Base-by-base conservation (phyloP, 2,113 vertebrate genomes). In the Nothobranchius kuhntae region DNA sequence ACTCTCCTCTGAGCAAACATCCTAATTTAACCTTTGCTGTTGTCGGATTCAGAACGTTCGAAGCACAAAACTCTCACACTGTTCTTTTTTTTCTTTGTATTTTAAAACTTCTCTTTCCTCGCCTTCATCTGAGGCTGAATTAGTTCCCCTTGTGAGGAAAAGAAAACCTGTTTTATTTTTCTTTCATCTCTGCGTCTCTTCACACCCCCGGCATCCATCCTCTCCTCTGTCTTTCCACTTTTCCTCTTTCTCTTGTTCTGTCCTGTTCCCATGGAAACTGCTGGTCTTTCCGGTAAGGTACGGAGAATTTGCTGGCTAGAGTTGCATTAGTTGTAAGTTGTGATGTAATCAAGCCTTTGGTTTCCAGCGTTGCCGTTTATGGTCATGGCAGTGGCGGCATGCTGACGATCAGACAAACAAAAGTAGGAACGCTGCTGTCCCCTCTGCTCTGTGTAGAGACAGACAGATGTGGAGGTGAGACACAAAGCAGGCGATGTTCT, bases 211-310 rank as follows among this genome's bases (percentile, higher is more conserved):
- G 11, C 68, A 69, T 80, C 71, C 62, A 71, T 82, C 65, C 65
- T 80, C 61, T 68, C 62, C 57, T 72, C 62, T 53, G 21, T 71
- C 62, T 61, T 65, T 70, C 65, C 59, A 53, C 75, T 65, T 53
- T 66, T 68, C 21, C 78, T 71, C 26, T 46, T 50, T 75, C 71
- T 78, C 71, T 71, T 67, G 47, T 78, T 81, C 84, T 58, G 66
- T 82, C 57, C 76, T 80, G 90, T 91, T 91, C 71, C 89, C 89
- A 91, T 91, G 91, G 91, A 87, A 91, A 91, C 89, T 76, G 82
- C 84, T 74, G 74, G 75, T 89, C 84, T 75, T 86, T 89, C 82
- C 68, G 53, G 77, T 79, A 80, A 85, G 86, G 78, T 87, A 65
- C 77, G 77, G 80, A 62, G 80, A 68, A 54, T 68, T 87, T 86